Evolutionary conservation across 2,888 invertebrate genomes (phyloP), one percentile per base, ranked within the genome.

Genomic region (Leucophora obtusa): DNA sequence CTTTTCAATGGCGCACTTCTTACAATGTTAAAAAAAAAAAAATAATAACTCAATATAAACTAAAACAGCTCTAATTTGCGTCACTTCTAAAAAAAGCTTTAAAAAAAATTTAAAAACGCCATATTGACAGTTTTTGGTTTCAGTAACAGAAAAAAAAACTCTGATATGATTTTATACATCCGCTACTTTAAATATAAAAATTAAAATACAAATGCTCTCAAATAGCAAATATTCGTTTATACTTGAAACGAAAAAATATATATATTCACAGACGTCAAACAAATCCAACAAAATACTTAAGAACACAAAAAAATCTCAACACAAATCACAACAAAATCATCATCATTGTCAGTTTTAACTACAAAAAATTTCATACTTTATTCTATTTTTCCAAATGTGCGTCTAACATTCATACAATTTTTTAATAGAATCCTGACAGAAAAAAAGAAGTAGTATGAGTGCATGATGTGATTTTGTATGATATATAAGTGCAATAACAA

Each of bases 401-500:
- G 14, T 56, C 50, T 18, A 47, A 18, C 9, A 51, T 17, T 38
- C n/a, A 24, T 38, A 47, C 24, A 43, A 10, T 50, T 74, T 51
- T 51, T 73, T 24, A 28, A 3, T 21, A 0, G 0, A 17, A 9
- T 33, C 50, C 33, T 62, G 35, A 10, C 14, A 38, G 2, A n/a
- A 15, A 28, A 51, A 8, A 15, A 53, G 47, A 68, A 14, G 51
- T 38, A 14, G 7, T 2, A 33, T 51, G 47, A 54, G 43, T 21
- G n/a, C n/a, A 18, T 33, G 33, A 33, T 35, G 17, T 70, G 28
- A 35, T 53, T 70, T 70, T 47, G 24, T 56, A 66, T 74, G 70
- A 66, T 54, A 35, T 71, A 74, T 60, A 75, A 79, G 54, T 79
- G 75, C 78, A 73, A 72, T 78, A 60, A 71, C 71, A 77, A 65